Evolutionary conservation across 2,113 vertebrate species (phyloP).

Genomic region (Poeciliopsis occidentalis): DNA sequence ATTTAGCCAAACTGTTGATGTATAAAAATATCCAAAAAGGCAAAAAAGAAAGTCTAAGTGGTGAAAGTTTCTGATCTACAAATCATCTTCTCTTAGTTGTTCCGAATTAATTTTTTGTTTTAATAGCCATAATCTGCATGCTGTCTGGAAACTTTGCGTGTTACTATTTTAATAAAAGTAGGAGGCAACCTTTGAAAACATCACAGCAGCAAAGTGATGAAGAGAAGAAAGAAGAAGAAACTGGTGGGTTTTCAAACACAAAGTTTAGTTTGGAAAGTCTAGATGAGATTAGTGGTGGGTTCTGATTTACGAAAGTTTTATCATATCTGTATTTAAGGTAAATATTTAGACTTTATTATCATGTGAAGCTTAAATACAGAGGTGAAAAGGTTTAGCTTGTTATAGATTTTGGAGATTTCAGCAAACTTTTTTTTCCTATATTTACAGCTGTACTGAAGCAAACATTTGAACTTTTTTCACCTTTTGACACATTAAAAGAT

Average conservation of each 20-base stretch:
- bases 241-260: neutral
- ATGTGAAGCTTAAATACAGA: too few relatives aligned
- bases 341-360: neutral
- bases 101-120: neutral
- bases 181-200: neutral
- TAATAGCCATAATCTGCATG: neutral
- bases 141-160: neutral
- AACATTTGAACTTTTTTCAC: neutral
- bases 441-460: neutral
- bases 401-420: too few relatives aligned
- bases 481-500: neutral
- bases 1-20: conserved; percentile 1
- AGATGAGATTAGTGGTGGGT: neutral
- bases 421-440: too few relatives aligned
- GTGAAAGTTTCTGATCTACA: neutral
- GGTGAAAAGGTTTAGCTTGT: too few relatives aligned
- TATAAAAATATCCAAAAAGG: neutral
- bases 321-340: neutral
- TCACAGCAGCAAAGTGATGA: neutral
- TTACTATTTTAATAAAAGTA: neutral
- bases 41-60: neutral
- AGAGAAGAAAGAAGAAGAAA: neutral
- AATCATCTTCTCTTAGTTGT: neutral
- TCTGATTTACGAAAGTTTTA: neutral
- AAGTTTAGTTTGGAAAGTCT: neutral